A percentile compares a stretch with the other conserved stretches of the same genome.
These are phyloP conservation scores for Vireo griseus DNA, from an alignment of 2,797 vertebrate genomes.

Conservation along the genomic window DNA sequence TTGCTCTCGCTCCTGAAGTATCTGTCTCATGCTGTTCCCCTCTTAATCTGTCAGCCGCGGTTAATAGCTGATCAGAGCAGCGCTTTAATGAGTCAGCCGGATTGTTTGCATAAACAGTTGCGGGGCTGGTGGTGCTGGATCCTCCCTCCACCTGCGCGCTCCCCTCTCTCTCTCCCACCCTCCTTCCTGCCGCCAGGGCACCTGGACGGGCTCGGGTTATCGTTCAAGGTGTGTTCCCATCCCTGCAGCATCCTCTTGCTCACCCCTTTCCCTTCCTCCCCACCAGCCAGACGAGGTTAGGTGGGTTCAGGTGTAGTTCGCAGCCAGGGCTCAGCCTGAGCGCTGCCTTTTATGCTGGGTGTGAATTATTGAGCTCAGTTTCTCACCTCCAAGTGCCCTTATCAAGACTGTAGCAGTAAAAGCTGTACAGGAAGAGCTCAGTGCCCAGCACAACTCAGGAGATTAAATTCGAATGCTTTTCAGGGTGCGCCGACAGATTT, in stretches of 20 bases:
- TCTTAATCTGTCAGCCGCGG: conserved; percentile 27
- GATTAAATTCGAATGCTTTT: background rate
- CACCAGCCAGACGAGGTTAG: background rate
- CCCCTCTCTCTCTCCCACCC: background rate
- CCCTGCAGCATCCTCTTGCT: background rate
- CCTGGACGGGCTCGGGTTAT: rapidly evolving
- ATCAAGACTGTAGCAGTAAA: background rate
- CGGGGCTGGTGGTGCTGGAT: background rate
- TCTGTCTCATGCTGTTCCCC: conserved; percentile 37
- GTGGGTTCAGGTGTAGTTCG: background rate
- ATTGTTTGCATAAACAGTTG: conserved; percentile 27
- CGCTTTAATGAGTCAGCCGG: conserved; percentile 19
- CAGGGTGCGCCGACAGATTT: background rate
- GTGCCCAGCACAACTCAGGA: background rate
- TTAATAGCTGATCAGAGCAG: conserved; percentile 39
- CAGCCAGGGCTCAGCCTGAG: background rate
- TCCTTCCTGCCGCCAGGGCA: background rate
- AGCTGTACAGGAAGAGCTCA: background rate
- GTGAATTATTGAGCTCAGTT: background rate
- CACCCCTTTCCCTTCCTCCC: background rate
- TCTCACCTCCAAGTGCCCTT: background rate
- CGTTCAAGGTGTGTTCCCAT: background rate
- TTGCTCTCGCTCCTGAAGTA: conserved; percentile 10
- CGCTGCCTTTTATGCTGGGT: background rate
- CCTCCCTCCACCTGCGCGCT: background rate